Evolutionary conservation across 2,797 vertebrate genomes (phyloP).

Genomic region (Enteromius mattozi): DNA sequence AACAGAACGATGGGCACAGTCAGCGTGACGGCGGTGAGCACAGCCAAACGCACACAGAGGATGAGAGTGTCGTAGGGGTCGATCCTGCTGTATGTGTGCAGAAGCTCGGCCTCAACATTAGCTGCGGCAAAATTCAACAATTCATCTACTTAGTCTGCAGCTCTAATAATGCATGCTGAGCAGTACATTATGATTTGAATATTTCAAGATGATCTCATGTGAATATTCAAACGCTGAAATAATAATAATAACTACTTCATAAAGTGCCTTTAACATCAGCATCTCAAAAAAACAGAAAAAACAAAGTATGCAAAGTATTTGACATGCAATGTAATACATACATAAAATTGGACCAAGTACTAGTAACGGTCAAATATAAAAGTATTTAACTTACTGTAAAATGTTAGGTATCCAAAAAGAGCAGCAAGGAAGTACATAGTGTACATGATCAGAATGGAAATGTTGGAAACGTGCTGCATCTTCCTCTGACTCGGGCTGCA

Average conservation of each 20-base stretch:
- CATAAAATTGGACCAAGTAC: neutral
- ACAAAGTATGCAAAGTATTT: neutral
- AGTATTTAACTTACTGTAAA: slow-evolving; percentile 85
- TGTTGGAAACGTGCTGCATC: slow-evolving; percentile 96
- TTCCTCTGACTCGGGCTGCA: slow-evolving; percentile 88
- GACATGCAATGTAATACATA: neutral
- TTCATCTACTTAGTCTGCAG: neutral
- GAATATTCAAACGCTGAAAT: neutral
- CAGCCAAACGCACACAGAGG: slow-evolving; percentile 93
- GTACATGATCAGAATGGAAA: slow-evolving; percentile 96
- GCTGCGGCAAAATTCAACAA: slow-evolving; percentile 70
- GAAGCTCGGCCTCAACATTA: slow-evolving; percentile 89
- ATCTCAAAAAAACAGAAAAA: neutral
- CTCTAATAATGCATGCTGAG: neutral
- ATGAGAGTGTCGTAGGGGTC: slow-evolving; percentile 92
- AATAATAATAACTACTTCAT: neutral
- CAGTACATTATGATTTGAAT: neutral
- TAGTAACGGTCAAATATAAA: neutral
- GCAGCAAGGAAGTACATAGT: slow-evolving; percentile 97
- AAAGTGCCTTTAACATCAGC: neutral
- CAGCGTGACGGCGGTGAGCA: slow-evolving; percentile 94
- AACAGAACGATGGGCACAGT: slow-evolving; percentile 97
- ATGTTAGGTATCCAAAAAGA: slow-evolving; percentile 98
- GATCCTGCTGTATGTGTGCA: slow-evolving; percentile 94
- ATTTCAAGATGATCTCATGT: neutral